phyloP scores from a whole-genome alignment of 2,888 invertebrate species.

The Tolmerus cingulatus region DNA sequence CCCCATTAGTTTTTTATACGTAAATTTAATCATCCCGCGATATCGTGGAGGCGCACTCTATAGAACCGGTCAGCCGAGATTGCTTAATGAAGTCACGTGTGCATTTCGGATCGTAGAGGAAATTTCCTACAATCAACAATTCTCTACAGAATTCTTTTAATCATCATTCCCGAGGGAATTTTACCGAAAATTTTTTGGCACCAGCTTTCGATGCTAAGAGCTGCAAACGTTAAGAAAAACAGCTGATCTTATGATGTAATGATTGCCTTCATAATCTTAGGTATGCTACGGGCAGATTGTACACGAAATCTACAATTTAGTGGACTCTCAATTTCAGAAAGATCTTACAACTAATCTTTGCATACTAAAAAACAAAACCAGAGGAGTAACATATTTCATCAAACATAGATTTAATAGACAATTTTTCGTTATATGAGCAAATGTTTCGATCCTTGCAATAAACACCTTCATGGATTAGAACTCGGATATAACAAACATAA shows the following conservation, averaged over 20 bases:
- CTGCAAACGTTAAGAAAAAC: not conserved
- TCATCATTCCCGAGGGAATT: not conserved
- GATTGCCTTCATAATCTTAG: too few species aligned
- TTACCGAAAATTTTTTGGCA: not conserved
- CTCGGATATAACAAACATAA: too few species aligned
- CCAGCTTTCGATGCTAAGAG: not conserved
- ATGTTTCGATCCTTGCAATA: too few species aligned
- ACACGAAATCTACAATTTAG: too few species aligned
- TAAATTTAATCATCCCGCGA: not conserved
- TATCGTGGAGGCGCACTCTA: not conserved
- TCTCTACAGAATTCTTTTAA: not conserved
- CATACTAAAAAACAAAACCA: too few species aligned
- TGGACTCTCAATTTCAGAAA: too few species aligned
- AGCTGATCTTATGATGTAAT: not conserved
- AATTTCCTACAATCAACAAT: not conserved
- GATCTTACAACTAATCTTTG: too few species aligned
- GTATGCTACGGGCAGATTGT: too few species aligned
- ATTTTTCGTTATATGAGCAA: too few species aligned
- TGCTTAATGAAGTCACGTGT: not conserved
- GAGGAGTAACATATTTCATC: too few species aligned
- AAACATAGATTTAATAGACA: too few species aligned
- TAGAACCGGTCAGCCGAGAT: not conserved
- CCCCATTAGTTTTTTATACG: not conserved
- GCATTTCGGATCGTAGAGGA: not conserved
- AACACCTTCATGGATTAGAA: too few species aligned